These are phyloP conservation scores for Steromphala cineraria DNA, from an alignment of 2,888 invertebrate genomes.

Conservation along the genomic window DNA sequence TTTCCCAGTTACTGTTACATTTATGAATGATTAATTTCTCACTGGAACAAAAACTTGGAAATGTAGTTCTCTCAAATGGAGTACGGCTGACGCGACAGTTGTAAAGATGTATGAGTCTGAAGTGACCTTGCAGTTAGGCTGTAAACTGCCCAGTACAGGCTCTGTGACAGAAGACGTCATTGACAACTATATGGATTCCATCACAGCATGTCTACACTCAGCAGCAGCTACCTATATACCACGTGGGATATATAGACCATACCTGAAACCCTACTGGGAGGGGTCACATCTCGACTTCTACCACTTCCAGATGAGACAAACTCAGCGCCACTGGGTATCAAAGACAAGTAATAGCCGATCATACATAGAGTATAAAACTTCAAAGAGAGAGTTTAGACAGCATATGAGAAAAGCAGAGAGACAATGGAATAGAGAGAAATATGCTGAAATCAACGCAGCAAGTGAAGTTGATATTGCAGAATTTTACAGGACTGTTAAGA, in stretches of 20 bases:
- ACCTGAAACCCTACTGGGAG: constrained; percentile 9
- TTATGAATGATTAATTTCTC: not conserved
- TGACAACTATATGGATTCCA: not conserved
- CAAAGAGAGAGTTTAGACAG: not conserved
- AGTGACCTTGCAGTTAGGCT: not conserved
- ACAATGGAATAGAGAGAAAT: not conserved
- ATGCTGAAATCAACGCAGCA: not conserved
- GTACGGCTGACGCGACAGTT: not conserved
- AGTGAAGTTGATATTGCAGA: constrained; percentile 7
- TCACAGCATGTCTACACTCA: not conserved
- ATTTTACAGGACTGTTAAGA: not conserved
- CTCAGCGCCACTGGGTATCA: not conserved
- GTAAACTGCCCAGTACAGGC: not conserved
- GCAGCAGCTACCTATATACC: not conserved
- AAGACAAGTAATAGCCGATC: not conserved
- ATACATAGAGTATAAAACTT: not conserved
- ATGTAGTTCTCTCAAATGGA: not conserved
- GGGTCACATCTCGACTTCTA: not conserved
- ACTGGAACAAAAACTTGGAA: not conserved
- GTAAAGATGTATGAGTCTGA: not conserved
- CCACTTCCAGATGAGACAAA: not conserved
- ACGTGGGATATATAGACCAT: not conserved
- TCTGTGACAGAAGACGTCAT: not conserved
- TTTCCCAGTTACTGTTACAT: not conserved
- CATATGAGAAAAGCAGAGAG: not conserved